A percentile compares a stretch with the other conserved stretches of the same genome.
These are phyloP conservation scores for Antigone vipio DNA, from an alignment of 2,113 vertebrate species.

Conservation along the genomic window DNA sequence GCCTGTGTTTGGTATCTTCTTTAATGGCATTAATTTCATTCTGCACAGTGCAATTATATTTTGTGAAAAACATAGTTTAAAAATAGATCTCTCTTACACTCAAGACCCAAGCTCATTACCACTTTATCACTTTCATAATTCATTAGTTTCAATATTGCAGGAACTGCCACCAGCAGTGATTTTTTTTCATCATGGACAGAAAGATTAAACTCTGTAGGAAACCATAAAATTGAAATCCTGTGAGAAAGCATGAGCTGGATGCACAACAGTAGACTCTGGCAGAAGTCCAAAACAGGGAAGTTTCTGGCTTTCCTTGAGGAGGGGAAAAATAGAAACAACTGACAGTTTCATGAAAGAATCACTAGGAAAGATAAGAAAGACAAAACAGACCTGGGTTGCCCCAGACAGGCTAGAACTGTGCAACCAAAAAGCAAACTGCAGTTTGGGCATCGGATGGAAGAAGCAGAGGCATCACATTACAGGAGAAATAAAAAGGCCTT, in stretches of 20 bases:
- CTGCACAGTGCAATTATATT: not conserved
- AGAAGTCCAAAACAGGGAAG: not conserved
- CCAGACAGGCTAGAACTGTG: not conserved
- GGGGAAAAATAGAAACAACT: not conserved
- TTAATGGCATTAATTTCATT: not conserved
- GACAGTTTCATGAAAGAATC: not conserved
- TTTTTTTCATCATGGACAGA: not conserved
- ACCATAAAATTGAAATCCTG: not conserved
- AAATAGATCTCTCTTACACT: not conserved
- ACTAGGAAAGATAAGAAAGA: not conserved
- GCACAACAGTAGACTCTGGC: not conserved
- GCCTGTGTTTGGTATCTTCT: not conserved
- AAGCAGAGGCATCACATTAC: not conserved
- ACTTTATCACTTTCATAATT: not conserved
- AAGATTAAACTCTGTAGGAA: constrained; percentile 25
- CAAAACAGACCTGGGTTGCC: not conserved
- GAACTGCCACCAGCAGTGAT: not conserved
- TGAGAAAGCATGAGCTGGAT: not conserved
- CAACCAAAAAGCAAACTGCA: not conserved
- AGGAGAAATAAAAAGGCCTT: not conserved
- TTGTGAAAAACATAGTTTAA: not conserved
- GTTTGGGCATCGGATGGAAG: not conserved
- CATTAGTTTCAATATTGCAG: not conserved
- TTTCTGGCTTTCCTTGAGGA: not conserved
- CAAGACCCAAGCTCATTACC: constrained; percentile 4